phyloP scores from a whole-genome alignment of 2,113 vertebrate species.

The Colaptes auratus region DNA sequence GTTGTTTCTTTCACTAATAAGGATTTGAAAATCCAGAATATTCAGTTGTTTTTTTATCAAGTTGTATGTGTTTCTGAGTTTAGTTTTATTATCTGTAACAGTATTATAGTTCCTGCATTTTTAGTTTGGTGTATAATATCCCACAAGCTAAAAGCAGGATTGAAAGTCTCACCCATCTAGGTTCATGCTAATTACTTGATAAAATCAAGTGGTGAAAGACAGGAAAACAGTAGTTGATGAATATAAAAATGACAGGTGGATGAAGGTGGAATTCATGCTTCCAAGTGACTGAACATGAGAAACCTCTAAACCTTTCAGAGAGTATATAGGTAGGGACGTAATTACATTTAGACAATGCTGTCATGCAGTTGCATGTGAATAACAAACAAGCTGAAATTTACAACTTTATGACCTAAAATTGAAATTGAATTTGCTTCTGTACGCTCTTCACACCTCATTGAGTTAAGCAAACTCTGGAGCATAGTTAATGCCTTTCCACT shows the following conservation, averaged over 20 bases:
- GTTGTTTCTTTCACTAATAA: not conserved
- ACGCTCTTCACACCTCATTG: constrained; percentile 11
- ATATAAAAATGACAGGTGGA: not conserved
- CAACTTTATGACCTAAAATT: not conserved
- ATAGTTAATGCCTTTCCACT: not conserved
- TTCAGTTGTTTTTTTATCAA: not conserved
- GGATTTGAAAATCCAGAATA: not conserved
- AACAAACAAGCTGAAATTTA: constrained; percentile 26
- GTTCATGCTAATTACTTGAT: constrained; percentile 25
- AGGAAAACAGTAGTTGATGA: constrained; percentile 6
- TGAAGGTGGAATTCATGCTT: constrained; percentile 60
- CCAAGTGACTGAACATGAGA: not conserved
- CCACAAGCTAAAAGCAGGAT: not conserved
- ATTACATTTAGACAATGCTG: constrained; percentile 39
- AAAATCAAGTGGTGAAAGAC: constrained; percentile 42
- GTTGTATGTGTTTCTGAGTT: not conserved
- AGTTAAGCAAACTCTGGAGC: not conserved
- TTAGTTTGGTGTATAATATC: not conserved
- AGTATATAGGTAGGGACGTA: not conserved
- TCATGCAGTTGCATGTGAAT: not conserved
- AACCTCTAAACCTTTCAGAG: not conserved
- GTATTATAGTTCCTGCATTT: not conserved
- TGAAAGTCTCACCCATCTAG: constrained; percentile 2
- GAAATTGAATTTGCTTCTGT: not conserved
- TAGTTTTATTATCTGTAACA: not conserved